phyloP scores from a whole-genome alignment of 2,113 vertebrate genomes.

The Peromyscus polionotus region DNA sequence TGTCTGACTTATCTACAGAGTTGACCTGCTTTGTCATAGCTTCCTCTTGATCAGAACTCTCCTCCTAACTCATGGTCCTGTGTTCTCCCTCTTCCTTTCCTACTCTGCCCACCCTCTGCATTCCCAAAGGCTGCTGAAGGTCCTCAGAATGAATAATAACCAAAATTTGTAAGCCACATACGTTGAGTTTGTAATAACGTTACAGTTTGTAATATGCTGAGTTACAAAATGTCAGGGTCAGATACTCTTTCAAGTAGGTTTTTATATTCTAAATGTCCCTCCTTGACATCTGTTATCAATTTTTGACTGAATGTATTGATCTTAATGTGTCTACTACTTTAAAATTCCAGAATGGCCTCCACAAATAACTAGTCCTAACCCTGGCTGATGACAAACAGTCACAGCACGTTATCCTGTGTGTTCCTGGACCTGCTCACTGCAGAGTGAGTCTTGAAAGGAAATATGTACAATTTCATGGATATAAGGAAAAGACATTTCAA shows the following conservation, averaged over 20 bases:
- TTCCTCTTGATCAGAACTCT: neutral
- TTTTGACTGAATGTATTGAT: neutral
- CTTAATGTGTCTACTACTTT: neutral
- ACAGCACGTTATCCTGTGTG: fast-evolving
- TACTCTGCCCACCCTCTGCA: neutral
- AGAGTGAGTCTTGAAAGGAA: neutral
- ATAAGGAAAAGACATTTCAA: neutral
- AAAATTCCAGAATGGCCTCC: neutral
- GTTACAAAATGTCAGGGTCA: neutral
- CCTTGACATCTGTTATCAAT: neutral
- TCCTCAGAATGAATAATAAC: neutral
- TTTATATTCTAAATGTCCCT: neutral
- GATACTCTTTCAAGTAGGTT: neutral
- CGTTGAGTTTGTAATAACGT: neutral
- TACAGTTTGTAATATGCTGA: neutral
- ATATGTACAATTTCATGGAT: neutral
- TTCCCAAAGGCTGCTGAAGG: neutral
- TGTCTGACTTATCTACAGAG: too few species aligned
- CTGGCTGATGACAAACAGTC: neutral
- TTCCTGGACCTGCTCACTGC: neutral
- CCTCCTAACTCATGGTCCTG: neutral
- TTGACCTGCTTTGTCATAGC: neutral
- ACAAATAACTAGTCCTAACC: too few species aligned
- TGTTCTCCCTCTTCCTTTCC: neutral
- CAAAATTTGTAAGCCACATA: neutral